These are phyloP conservation scores for Drosophila auraria DNA, from an alignment of 1,140 invertebrate genomes.

Conservation along the genomic window DNA sequence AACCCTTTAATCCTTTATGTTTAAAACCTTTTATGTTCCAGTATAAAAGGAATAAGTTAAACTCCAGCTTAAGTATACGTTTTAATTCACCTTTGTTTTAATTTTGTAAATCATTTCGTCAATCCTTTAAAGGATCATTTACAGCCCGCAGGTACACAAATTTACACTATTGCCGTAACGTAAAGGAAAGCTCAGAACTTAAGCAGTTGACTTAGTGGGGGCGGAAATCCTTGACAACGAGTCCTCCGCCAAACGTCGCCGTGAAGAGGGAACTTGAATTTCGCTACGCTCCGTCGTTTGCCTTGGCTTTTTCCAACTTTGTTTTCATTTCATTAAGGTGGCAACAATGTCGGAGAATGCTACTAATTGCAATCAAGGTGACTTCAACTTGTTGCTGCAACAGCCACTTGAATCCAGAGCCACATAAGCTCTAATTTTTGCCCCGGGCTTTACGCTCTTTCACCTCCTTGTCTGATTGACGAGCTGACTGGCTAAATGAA, in stretches of 20 bases:
- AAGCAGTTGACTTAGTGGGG: conserved; percentile 26
- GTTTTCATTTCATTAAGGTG: conserved; percentile 75
- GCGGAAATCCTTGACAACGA: conserved; percentile 24
- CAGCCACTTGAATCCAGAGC: conserved; percentile 22
- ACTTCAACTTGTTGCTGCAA: conserved; percentile 72
- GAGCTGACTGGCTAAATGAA: conserved; percentile 49
- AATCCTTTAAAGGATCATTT: not conserved
- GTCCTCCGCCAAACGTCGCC: conserved; percentile 23
- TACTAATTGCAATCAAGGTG: conserved; percentile 80
- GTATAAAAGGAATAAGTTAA: not conserved
- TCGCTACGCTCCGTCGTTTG: conserved; percentile 19
- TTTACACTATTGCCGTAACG: conserved; percentile 12
- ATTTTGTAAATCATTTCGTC: not conserved
- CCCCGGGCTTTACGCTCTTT: not conserved
- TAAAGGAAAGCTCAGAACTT: conserved; percentile 29
- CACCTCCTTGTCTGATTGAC: conserved; percentile 34
- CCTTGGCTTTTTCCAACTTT: conserved; percentile 53
- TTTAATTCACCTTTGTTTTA: not conserved
- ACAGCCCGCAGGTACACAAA: conserved; percentile 13
- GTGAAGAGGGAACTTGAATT: conserved; percentile 33
- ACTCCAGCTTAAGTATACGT: too few relatives aligned
- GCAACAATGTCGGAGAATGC: conserved; percentile 70
- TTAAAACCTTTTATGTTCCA: not conserved
- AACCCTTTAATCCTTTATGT: not conserved
- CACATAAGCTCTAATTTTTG: conserved; percentile 26